Evolutionary conservation across 2,888 invertebrate species (phyloP).

Genomic region (Parascotia fuliginaria): DNA sequence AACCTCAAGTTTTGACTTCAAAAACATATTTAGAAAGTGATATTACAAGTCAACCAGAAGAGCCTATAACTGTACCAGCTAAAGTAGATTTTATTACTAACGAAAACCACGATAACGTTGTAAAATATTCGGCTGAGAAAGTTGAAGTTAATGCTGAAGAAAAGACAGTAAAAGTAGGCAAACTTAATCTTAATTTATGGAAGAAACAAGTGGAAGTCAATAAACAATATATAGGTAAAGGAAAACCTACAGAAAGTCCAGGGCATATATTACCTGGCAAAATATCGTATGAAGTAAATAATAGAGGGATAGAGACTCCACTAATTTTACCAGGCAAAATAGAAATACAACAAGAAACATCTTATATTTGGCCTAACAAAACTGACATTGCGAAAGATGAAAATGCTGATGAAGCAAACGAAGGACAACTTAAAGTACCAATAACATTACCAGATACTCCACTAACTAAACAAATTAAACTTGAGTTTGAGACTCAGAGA

Average conservation of each 20-base stretch:
- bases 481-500: background rate
- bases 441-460: constrained; percentile 14
- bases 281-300: background rate
- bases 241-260: constrained; percentile 8
- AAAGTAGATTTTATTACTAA: background rate
- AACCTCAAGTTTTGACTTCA: background rate
- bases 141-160: background rate
- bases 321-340: constrained; percentile 2
- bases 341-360: background rate
- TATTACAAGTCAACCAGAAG: no score
- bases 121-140: constrained; percentile 1
- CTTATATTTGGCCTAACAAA: background rate
- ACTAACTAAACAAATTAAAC: constrained; percentile 1
- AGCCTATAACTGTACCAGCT: background rate
- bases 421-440: constrained; percentile 8
- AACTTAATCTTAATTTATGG: constrained; percentile 30
- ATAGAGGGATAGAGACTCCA: background rate
- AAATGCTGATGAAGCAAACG: no score
- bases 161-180: constrained; percentile 28
- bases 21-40: no score
- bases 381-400: no score
- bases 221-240: constrained; percentile 16
- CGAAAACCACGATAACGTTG: background rate
- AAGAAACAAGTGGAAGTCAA: constrained; percentile 31
- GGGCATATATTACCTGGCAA: constrained; percentile 2